Base-by-base conservation (phyloP, 2,797 vertebrate species). In the Orientallactaga sibirica region DNA sequence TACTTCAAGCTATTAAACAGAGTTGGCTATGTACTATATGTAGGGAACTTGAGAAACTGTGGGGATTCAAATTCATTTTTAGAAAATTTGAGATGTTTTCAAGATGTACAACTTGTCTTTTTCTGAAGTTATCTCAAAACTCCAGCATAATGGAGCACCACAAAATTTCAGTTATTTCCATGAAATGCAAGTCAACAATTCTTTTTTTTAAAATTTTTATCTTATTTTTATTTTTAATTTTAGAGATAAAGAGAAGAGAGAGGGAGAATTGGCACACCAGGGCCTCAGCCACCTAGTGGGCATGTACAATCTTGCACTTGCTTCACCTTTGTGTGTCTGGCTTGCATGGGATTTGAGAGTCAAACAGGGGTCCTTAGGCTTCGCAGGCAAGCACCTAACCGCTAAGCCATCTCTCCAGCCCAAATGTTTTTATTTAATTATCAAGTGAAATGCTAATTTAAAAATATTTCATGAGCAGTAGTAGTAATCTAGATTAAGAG, bases 381-480 rank as follows among this genome's bases (percentile, higher is more conserved):
- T 48, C 48, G 8, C 8, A 48, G 48, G 48, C 48, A 48, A 48
- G 48, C 7, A 10, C 48, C 48, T 48, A 48, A 8, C 48, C 7
- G 10, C 48, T 48, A 48, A 48, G 48, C 48, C 48, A 9, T 48
- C 48, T 48, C 48, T 48, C 7, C 48, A 48, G 48, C 12, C 33
- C n/a, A 70, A 71, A 20, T 66, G 19, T 82, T 37, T 37, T 83
- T 76, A 58, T 0, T 12, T 6, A 83, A 90, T 88, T 77, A 62
- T 14, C 19, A 76, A 94, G 16, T 70, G 68, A 83, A 88, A 61
- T 12, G 27, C 1, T 81, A 52, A 82, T 86, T 79, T 90, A 25
- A 90, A 94, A 73, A 4, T 29, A 25, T 67, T 85, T 84, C 79
- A n/a, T 93, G 22, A 94, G 78, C 48, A 41, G 71, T 25, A 84